Evolutionary conservation across 2,888 invertebrate species (phyloP).

Genomic region (Nymphalis urticae): DNA sequence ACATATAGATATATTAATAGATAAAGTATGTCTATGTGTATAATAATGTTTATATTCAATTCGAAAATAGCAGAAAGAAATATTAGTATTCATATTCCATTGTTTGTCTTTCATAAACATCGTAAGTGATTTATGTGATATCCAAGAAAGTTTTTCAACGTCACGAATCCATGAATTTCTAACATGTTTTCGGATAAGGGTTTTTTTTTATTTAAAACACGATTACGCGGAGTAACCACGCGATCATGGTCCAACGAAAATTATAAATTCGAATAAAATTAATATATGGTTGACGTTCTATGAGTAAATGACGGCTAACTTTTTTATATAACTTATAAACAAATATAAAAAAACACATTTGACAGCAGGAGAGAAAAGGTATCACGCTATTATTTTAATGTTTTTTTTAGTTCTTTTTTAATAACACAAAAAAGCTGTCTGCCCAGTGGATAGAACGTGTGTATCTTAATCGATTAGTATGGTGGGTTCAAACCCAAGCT

Average conservation of each 20-base stretch:
- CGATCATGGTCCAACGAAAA: conserved; percentile 9
- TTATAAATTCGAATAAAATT: background rate
- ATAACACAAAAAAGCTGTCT: too few relatives aligned
- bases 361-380: too few relatives aligned
- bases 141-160: conserved; percentile 2
- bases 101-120: conserved; percentile 3
- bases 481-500: too few relatives aligned
- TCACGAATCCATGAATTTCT: conserved; percentile 20
- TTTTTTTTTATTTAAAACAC: conserved; percentile 15
- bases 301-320: background rate
- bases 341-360: too few relatives aligned
- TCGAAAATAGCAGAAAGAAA: background rate
- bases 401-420: too few relatives aligned
- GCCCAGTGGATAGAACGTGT: too few relatives aligned
- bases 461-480: too few relatives aligned
- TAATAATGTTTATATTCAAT: too few relatives aligned
- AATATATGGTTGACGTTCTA: background rate
- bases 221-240: conserved; percentile 17
- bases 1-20: too few relatives aligned
- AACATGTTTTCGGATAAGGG: conserved; percentile 12
- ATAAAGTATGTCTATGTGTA: background rate
- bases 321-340: too few relatives aligned
- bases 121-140: conserved; percentile 2
- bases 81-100: background rate
- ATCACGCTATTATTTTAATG: too few relatives aligned